A percentile compares a stretch with the other conserved stretches of the same genome.
phyloP scores from a whole-genome alignment of 2,888 invertebrate genomes.

The Agrotis exclamationis region DNA sequence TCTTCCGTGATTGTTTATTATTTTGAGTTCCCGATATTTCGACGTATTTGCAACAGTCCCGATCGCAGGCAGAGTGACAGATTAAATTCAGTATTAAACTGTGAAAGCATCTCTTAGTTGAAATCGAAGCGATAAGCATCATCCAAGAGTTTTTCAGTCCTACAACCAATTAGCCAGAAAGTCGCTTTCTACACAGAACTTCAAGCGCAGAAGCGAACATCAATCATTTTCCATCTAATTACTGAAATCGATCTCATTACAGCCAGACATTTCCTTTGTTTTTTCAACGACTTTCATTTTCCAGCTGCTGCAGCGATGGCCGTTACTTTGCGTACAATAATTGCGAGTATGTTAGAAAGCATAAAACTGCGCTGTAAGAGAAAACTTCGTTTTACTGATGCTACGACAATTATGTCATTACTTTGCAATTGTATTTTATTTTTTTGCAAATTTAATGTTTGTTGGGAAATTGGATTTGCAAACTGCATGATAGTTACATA shows the following conservation, averaged over 20 bases:
- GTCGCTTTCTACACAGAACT: conserved; percentile 33
- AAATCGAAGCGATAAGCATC: not conserved
- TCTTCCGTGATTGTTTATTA: too few species aligned
- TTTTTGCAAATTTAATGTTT: conserved; percentile 43
- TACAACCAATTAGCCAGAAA: conserved; percentile 22
- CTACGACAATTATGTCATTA: conserved; percentile 64
- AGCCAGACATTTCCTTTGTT: conserved; percentile 40
- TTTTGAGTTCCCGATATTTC: too few species aligned
- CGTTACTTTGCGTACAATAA: conserved; percentile 63
- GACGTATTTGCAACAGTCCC: too few species aligned
- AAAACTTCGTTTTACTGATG: conserved; percentile 58
- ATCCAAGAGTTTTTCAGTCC: conserved; percentile 12
- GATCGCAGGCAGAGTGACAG: too few species aligned
- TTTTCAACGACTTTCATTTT: conserved; percentile 61
- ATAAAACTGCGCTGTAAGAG: conserved; percentile 58
- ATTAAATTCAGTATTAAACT: not conserved
- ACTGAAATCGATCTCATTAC: conserved; percentile 56
- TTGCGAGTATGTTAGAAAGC: conserved; percentile 70
- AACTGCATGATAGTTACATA: not conserved
- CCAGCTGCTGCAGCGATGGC: conserved; percentile 45
- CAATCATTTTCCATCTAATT: conserved; percentile 42
- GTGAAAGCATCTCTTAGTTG: not conserved
- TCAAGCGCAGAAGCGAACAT: conserved; percentile 28
- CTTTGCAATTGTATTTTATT: conserved; percentile 44
- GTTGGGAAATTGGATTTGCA: conserved; percentile 1